A percentile compares a stretch with the other conserved stretches of the same genome.
These are phyloP conservation scores for Oligia fasciuncula DNA, from an alignment of 2,888 invertebrate genomes.

Conservation along the genomic window DNA sequence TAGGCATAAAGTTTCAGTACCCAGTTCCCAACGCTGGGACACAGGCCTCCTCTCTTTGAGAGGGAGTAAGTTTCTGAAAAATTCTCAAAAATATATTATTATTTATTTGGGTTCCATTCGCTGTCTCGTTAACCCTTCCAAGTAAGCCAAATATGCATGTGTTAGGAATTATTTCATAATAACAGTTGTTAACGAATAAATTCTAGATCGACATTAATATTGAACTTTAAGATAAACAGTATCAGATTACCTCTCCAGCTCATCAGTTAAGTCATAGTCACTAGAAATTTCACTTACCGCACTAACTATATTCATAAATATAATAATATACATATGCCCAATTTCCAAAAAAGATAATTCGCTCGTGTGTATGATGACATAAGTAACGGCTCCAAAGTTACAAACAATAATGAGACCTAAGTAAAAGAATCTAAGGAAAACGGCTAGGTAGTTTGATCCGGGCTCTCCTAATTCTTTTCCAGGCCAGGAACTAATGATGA, in stretches of 20 bases:
- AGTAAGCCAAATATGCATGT: not conserved
- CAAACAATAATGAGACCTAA: rapidly evolving
- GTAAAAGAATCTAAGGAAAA: not conserved
- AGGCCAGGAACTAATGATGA: slow-evolving; percentile 48
- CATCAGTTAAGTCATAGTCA: not conserved
- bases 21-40: no score
- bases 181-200: not conserved
- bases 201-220: not conserved
- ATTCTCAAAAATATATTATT: not conserved
- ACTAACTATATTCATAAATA: slow-evolving; percentile 38
- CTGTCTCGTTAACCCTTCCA: not conserved
- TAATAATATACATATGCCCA: slow-evolving; percentile 49
- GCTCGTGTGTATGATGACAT: not conserved
- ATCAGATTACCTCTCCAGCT: not conserved
- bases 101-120: not conserved
- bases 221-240: not conserved
- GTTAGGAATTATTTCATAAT: not conserved
- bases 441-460: not conserved
- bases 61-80: no score
- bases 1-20: no score
- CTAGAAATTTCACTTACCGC: slow-evolving; percentile 35
- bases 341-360: slow-evolving; percentile 46
- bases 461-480: slow-evolving; percentile 31
- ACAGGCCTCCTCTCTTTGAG: no score
- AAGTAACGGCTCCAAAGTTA: not conserved